Evolutionary conservation across 2,888 invertebrate species (phyloP), one percentile per base, ranked within the genome.

Genomic region (Dryococelus australis): DNA sequence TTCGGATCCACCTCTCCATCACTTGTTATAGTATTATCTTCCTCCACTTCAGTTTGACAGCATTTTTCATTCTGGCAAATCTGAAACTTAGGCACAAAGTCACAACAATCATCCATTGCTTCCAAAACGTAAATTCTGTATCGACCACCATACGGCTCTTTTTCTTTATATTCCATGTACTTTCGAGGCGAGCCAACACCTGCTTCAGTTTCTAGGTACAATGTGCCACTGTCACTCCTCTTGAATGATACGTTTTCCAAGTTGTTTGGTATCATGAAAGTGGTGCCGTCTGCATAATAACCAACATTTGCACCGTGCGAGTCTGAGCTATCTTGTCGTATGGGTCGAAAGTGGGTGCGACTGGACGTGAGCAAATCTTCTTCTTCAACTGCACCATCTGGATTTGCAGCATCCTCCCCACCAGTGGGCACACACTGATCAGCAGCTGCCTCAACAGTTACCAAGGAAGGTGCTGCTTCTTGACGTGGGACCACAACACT

Each of bases 291-390:
- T 51, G 94, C 94, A 91, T 94, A 94, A 87, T 92, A 91, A 51
- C 92, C 92, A 92, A 94, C 94, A 86, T 92, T 92, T 88, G 91
- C 91, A 92, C 80, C 87, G 26, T 88, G 88, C 79, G 88, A 92
- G 80, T 92, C 92, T 79, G 91, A 91, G 79, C 91, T 91, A 85
- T 91, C 90, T 90, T 94, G 94, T 90, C 95, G 94, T 90, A 97
- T 97, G 26, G 97, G 97, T 90, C 95, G 95, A 93, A 98, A 97
- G 93, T 98, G 97, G 88, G 97, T 97, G 89, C 95, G 95, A 89
- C 95, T 94, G 12, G 97, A 96, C 27, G 96, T 96, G 89, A 97
- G 93, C 90, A 97, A 92, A 92, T 97, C 96, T 91, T 97, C 97
- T 90, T 94, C 94, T 27, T 90, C 89, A 78, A 87, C 87, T 35